These are phyloP conservation scores for Mactromeris polynyma DNA, from an alignment of 2,888 invertebrate genomes.

Conservation along the genomic window DNA sequence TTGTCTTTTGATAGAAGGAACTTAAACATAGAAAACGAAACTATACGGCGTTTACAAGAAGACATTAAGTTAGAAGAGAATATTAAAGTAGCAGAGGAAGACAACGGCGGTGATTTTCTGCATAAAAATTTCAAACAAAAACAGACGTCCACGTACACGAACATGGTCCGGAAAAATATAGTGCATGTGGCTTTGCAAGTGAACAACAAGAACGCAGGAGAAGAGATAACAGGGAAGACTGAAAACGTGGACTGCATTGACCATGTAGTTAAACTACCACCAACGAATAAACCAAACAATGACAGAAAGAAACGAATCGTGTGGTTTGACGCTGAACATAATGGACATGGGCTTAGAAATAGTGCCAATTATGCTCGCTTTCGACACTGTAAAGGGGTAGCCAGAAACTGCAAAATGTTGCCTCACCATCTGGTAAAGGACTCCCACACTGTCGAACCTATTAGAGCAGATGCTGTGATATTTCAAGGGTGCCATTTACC, in stretches of 20 bases:
- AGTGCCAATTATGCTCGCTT: not conserved
- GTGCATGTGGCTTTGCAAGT: too few species aligned
- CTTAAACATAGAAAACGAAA: too few species aligned
- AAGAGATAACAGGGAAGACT: too few species aligned
- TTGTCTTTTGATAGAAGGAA: too few species aligned
- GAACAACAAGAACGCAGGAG: too few species aligned
- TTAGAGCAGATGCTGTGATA: slow-evolving; percentile 33
- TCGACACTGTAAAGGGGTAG: not conserved
- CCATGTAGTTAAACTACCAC: not conserved
- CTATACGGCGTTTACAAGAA: too few species aligned
- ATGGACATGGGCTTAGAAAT: slow-evolving; percentile 19
- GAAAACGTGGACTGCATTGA: not conserved
- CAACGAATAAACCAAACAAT: not conserved
- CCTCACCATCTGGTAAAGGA: not conserved
- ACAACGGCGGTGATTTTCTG: too few species aligned
- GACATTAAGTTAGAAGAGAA: too few species aligned
- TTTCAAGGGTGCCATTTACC: slow-evolving; percentile 11
- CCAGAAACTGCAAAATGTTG: slow-evolving; percentile 14
- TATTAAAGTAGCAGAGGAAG: too few species aligned
- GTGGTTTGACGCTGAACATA: slow-evolving; percentile 25
- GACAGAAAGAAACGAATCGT: not conserved
- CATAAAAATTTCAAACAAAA: too few species aligned
- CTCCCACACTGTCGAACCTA: not conserved
- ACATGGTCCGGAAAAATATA: too few species aligned
- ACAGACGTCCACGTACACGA: too few species aligned